A percentile compares a stretch with the other conserved stretches of the same genome.
phyloP scores from a whole-genome alignment of 2,113 vertebrate species.

The Amblyornis subalaris region DNA sequence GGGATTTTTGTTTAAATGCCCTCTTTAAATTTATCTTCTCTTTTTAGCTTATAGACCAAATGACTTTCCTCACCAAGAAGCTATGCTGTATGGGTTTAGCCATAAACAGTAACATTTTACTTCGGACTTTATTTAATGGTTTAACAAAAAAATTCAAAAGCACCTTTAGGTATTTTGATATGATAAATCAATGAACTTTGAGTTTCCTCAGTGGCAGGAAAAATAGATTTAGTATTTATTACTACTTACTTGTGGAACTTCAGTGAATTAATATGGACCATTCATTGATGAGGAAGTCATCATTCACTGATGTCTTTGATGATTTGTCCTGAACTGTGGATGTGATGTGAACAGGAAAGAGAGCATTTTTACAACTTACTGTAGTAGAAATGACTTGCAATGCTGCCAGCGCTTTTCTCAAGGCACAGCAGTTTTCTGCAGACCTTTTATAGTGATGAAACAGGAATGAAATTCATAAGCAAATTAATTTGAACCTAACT shows the following conservation, averaged over 20 bases:
- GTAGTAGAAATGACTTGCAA: not conserved
- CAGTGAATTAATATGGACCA: not conserved
- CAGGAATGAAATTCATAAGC: not conserved
- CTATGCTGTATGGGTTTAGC: not conserved
- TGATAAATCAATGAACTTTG: not conserved
- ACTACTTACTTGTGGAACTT: not conserved
- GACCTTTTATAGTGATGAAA: not conserved
- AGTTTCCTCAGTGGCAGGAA: not conserved
- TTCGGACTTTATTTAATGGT: not conserved
- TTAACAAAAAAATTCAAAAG: not conserved
- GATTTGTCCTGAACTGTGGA: not conserved
- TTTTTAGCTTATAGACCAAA: not conserved
- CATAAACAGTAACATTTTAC: not conserved
- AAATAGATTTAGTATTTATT: not conserved
- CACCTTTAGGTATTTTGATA: not conserved
- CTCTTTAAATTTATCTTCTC: not conserved
- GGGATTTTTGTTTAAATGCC: slow-evolving; percentile 3
- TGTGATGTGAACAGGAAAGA: not conserved
- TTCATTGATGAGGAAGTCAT: not conserved
- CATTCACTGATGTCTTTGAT: not conserved
- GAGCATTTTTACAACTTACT: not conserved
- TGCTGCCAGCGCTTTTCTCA: not conserved
- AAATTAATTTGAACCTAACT: not conserved
- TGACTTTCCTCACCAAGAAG: not conserved
- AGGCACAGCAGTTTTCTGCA: not conserved